phyloP scores from a whole-genome alignment of 2,797 vertebrate species.

The Rhinoraja longicauda region DNA sequence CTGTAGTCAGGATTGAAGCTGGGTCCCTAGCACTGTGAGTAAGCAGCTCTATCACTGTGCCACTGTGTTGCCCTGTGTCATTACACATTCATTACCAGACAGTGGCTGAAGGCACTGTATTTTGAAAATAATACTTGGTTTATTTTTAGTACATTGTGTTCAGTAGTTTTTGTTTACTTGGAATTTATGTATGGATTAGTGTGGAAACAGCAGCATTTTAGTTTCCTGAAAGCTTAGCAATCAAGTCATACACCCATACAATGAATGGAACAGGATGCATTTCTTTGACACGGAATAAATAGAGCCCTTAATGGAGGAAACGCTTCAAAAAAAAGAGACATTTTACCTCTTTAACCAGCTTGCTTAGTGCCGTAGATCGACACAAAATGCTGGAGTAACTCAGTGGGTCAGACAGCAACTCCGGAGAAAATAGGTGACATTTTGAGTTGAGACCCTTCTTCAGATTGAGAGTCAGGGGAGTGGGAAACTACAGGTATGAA shows the following conservation, averaged over 20 bases:
- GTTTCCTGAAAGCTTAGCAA: neutral
- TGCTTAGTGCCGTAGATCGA: neutral
- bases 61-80: too few species aligned
- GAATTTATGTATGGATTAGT: neutral
- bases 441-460: too few species aligned
- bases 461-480: too few species aligned
- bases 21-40: too few species aligned
- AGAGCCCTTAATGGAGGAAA: constrained; percentile 48
- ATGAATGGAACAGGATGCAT: constrained; percentile 44
- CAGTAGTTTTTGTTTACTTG: neutral
- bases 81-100: too few species aligned
- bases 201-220: neutral
- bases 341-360: neutral
- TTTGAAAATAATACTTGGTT: neutral
- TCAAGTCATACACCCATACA: neutral
- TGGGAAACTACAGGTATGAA: too few species aligned
- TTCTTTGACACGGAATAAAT: constrained; percentile 61
- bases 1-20: too few species aligned
- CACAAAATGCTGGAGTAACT: too few species aligned
- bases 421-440: too few species aligned
- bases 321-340: neutral
- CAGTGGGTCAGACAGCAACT: too few species aligned
- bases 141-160: neutral
- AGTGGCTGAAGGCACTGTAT: neutral
- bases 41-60: too few species aligned